Base-by-base conservation (phyloP, 2,113 vertebrate species). In the Chionomys nivalis region DNA sequence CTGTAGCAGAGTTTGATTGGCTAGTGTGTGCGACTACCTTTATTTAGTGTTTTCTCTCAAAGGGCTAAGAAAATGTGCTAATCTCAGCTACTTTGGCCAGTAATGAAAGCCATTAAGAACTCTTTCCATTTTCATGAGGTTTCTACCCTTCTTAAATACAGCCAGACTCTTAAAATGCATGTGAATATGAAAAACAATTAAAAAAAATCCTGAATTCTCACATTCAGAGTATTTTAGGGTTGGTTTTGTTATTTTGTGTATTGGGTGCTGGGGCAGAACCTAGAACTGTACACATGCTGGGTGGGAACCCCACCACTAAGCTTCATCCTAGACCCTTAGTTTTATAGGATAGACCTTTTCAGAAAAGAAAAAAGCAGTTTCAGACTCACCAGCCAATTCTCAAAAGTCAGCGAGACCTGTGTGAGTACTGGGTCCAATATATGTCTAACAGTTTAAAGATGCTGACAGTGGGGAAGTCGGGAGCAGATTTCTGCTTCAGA, bases 401-500 rank as follows among this genome's bases (percentile, higher is more conserved):
- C 39, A 61, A 70, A 94, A 82, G 47, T 72, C 16, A 55, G 36
- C 66, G 58, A 63, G 26, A 70, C 47, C 52, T 83, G 39, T 42
- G 68, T 82, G 55, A 86, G 0, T 66, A 17, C 24, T 66, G 9
- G 28, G 79, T 82, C 52, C 7, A 3, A 28, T 52, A 4, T 73
- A 31, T 58, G 58, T 58, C 28, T 58, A 11, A 14, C 33, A 14
- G 55, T 52, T 63, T 89, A n/a, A 70, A 70, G 58, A 76, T 68
- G 12, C 14, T 58, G 23, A 23, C 68, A 36, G 39, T 31, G 14
- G 86, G 1, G 1, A 76, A 28, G 16, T 68, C 24, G 61, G 93
- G 68, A 44, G 49, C 61, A 76, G 83, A 87, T 83, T 28, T 65
- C 68, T 89, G 13, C 82, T 86, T 94, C 78, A 95, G 89, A 68